Evolutionary conservation across 2,797 vertebrate genomes (phyloP).

Genomic region (Leontopithecus rosalia): DNA sequence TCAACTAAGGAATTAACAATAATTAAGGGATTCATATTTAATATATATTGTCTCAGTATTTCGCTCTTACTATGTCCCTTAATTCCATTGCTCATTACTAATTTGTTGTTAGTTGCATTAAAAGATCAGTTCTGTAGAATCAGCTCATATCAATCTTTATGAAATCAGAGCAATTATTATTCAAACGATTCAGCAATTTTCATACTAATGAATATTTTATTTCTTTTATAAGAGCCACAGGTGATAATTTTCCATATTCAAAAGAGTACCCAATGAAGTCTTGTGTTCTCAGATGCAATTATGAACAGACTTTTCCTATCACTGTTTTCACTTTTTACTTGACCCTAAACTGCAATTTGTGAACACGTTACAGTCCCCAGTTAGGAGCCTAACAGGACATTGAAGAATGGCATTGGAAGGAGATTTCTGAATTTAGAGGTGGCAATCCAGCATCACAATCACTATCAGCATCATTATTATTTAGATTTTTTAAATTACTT

Average conservation of each 20-base stretch:
- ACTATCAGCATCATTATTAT: too few species aligned
- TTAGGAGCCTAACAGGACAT: not conserved
- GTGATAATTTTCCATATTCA: slow-evolving; percentile 16
- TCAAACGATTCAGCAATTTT: not conserved
- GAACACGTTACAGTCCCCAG: not conserved
- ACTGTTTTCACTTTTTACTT: not conserved
- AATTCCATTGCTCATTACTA: not conserved
- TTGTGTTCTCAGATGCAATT: not conserved
- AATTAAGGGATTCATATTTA: not conserved
- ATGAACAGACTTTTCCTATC: not conserved
- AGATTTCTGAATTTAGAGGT: not conserved
- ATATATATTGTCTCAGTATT: not conserved
- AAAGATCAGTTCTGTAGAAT: not conserved
- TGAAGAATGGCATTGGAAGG: not conserved
- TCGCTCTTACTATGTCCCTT: not conserved
- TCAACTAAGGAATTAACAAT: not conserved
- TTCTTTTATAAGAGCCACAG: not conserved
- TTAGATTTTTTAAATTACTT: too few species aligned
- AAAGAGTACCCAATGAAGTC: not conserved
- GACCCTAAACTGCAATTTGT: not conserved
- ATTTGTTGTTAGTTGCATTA: not conserved
- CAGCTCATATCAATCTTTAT: not conserved
- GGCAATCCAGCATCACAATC: too few species aligned
- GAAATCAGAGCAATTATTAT: not conserved
- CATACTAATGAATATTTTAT: not conserved